phyloP scores from a whole-genome alignment of 2,888 invertebrate species.

The Trimorus sp. region DNA sequence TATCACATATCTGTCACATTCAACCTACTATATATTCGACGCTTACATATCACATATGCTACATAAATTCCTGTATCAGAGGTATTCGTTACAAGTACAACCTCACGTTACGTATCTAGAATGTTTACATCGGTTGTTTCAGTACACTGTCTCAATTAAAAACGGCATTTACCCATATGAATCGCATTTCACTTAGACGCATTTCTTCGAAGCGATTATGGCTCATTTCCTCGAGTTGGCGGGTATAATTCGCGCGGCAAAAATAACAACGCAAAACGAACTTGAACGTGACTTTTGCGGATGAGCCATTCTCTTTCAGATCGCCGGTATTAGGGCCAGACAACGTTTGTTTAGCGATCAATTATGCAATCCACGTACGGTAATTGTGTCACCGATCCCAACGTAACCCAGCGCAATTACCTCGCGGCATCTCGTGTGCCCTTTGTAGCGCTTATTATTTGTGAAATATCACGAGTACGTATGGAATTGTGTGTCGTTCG shows the following conservation, averaged over 20 bases:
- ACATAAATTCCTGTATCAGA: no score
- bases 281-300: not conserved
- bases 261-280: not conserved
- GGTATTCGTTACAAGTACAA: no score
- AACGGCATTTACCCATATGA: no score
- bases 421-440: slow-evolving; percentile 6
- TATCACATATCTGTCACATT: no score
- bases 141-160: no score
- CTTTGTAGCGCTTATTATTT: slow-evolving; percentile 24
- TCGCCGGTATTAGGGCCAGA: not conserved
- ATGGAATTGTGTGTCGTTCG: slow-evolving; percentile 6
- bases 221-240: not conserved
- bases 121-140: no score
- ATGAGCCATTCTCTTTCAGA: no score
- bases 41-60: no score
- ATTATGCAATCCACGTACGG: slow-evolving; percentile 33
- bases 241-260: not conserved
- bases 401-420: slow-evolving; percentile 19
- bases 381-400: slow-evolving; percentile 18
- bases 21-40: no score
- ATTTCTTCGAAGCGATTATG: no score
- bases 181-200: no score
- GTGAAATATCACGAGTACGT: slow-evolving; percentile 29
- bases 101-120: no score
- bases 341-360: slow-evolving; percentile 26